A percentile compares a stretch with the other conserved stretches of the same genome.
phyloP scores from a whole-genome alignment of 2,797 vertebrate genomes.

The Premnoplex brunnescens region DNA sequence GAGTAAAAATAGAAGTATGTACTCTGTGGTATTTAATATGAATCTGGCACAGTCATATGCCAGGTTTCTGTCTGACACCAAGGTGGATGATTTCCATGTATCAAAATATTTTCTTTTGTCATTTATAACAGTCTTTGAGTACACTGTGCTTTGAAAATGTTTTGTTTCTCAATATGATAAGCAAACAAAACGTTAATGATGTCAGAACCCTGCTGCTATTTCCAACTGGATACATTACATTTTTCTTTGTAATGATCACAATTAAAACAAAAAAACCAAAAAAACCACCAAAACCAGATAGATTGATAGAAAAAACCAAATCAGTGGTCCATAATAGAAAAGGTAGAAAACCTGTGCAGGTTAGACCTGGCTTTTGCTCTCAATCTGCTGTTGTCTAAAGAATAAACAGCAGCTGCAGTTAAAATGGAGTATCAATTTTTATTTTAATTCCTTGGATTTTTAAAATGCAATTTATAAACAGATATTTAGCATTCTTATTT shows the following conservation, averaged over 20 bases:
- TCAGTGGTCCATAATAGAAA: background rate
- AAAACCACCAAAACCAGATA: background rate
- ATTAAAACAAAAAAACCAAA: background rate
- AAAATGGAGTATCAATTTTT: background rate
- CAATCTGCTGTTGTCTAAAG: background rate
- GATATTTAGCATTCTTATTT: background rate
- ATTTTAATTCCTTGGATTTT: background rate
- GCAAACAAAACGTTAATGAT: background rate
- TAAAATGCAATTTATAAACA: background rate
- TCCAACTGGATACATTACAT: background rate
- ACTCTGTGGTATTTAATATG: background rate
- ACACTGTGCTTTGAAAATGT: background rate
- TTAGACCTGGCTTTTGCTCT: background rate
- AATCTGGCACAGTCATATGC: background rate
- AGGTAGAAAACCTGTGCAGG: background rate
- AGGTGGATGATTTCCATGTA: background rate
- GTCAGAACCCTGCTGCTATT: slow-evolving; percentile 12
- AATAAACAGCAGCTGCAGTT: background rate
- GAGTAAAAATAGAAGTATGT: background rate
- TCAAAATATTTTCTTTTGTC: background rate
- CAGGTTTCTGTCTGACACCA: background rate
- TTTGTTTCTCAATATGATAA: background rate
- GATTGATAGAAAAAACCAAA: background rate
- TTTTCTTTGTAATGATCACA: background rate
- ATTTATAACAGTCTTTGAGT: background rate